These are phyloP conservation scores for Pyrgus malvae DNA, from an alignment of 2,888 invertebrate species.

Conservation along the genomic window DNA sequence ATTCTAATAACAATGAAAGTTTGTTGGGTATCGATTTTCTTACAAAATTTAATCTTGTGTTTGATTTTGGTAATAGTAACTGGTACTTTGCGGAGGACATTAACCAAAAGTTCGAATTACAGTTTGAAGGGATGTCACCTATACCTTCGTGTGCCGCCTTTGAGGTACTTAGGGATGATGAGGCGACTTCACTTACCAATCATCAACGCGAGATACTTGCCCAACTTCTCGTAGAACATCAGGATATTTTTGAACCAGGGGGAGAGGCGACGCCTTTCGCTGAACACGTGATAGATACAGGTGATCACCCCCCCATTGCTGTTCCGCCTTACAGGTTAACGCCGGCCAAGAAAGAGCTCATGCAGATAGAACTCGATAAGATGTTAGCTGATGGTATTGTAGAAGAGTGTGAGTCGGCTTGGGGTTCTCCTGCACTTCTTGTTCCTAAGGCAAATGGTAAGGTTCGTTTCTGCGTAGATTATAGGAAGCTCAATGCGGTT, in stretches of 20 bases:
- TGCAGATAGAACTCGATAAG: not conserved
- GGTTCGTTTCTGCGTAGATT: slow-evolving; percentile 28
- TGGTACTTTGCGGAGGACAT: not conserved
- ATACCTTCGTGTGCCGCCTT: not conserved
- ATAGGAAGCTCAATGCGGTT: slow-evolving; percentile 28
- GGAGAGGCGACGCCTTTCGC: slow-evolving; percentile 1
- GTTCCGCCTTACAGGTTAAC: not conserved
- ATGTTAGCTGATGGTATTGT: slow-evolving; percentile 36
- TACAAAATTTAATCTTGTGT: not conserved
- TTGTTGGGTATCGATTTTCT: slow-evolving; percentile 6
- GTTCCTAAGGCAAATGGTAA: slow-evolving; percentile 28
- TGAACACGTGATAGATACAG: not conserved
- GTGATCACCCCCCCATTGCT: not conserved
- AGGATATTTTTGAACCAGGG: not conserved
- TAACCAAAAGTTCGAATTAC: not conserved
- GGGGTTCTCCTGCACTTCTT: slow-evolving; percentile 27
- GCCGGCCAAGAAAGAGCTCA: not conserved
- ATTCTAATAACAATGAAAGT: slow-evolving; percentile 4
- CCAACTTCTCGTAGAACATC: not conserved
- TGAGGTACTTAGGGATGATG: not conserved
- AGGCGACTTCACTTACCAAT: not conserved
- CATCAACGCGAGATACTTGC: not conserved
- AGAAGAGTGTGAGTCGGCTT: slow-evolving; percentile 41
- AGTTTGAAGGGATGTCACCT: not conserved
- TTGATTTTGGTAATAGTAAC: not conserved